Evolutionary conservation across 1,140 invertebrate species (phyloP), one percentile per base, ranked within the genome.

Genomic region (Sipha flava): DNA sequence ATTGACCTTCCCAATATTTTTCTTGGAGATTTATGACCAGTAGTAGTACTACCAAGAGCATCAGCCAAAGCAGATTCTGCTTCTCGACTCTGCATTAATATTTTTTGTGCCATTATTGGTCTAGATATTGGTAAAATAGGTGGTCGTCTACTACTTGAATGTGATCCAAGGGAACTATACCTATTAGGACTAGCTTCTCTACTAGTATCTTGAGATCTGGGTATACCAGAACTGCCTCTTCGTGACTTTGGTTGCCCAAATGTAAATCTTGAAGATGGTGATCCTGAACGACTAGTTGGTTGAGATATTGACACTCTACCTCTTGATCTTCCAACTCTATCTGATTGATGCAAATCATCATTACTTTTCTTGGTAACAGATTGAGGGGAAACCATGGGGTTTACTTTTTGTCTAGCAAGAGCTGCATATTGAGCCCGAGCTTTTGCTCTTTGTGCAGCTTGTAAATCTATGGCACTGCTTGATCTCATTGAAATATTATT

Each of bases 391-490:
- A 91, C 92, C 82, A 89, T 90, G 80, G 89, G 88, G 68, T 90
- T 89, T 52, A 90, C 87, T 86, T 93, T 93, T 80, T 91, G 89
- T 34, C 93, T 87, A 59, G 90, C 90, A 85, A 93, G 88, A 81
- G 91, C 90, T 23, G 92, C 92, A 85, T 94, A 95, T 81, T 93
- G 89, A 43, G 92, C 90, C 80, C 94, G 88, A 0, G 91, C 92
- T 82, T 93, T 92, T 21, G 94, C 94, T 73, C 94, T 87, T 85
- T 95, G 92, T 31, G 91, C 94, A 12, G 94, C 94, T 82, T 93
- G 93, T 75, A 95, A 89, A 88, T 98, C 96, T 84, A 97, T 94
- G 52, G 95, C 95, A 82, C 95, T 97, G 84, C 94, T 95, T 62
- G 95, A 97, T 81, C 95, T 90, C 83, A 88, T 88, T 80, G 83